Percentiles rank a stretch among this genome's conserved stretches.
phyloP scores from a whole-genome alignment of 2,888 invertebrate species.

The Orchesella flavescens region DNA sequence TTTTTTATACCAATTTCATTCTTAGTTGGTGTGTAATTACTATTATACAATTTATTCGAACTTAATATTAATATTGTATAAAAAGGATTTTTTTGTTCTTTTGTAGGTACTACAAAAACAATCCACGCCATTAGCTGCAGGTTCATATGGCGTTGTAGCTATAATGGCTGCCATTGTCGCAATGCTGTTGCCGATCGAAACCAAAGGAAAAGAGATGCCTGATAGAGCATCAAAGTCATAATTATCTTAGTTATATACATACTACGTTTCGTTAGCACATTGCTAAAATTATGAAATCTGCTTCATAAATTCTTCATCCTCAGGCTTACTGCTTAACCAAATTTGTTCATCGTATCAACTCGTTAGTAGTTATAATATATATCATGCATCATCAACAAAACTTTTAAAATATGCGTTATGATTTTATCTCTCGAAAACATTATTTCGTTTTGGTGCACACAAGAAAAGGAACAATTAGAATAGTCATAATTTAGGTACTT shows the following conservation, averaged over 20 bases:
- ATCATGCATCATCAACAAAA: not conserved
- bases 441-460: not conserved
- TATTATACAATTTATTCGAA: too few species aligned
- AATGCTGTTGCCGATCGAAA: slow-evolving; percentile 88
- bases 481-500: too few species aligned
- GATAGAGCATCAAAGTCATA: slow-evolving; percentile 68
- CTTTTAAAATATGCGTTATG: not conserved
- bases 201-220: slow-evolving; percentile 81
- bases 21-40: too few species aligned
- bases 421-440: not conserved
- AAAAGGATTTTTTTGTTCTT: not conserved
- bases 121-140: slow-evolving; percentile 80
- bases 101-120: slow-evolving; percentile 83
- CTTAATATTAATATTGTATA: too few species aligned
- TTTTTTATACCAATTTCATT: too few species aligned
- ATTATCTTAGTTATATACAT: not conserved
- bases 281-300: not conserved
- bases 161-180: slow-evolving; percentile 84
- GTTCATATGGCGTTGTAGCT: slow-evolving; percentile 85
- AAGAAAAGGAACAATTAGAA: too few species aligned
- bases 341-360: not conserved
- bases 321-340: not conserved
- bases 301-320: not conserved
- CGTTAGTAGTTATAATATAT: not conserved
- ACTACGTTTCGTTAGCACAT: not conserved